These are phyloP conservation scores for Temnothorax longispinosus DNA, from an alignment of 1,140 invertebrate genomes.

Conservation along the genomic window DNA sequence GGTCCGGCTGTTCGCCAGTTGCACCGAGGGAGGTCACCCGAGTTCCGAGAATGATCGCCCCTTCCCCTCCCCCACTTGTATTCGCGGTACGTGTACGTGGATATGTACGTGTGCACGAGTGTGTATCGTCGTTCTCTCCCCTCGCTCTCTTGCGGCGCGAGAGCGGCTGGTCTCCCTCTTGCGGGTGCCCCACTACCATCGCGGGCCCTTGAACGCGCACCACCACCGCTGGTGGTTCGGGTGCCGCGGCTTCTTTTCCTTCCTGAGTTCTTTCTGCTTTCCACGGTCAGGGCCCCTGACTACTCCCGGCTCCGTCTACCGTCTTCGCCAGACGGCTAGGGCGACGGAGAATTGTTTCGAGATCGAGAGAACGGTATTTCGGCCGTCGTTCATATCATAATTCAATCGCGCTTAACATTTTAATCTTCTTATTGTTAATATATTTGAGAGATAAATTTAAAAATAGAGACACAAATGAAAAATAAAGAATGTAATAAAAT, in stretches of 20 bases:
- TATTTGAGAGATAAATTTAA: background rate
- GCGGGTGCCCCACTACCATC: conserved; percentile 31
- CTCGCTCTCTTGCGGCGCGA: background rate
- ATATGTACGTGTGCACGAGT: background rate
- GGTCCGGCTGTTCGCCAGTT: conserved; percentile 73
- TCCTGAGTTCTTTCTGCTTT: conserved; percentile 64
- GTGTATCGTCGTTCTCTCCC: conserved; percentile 28
- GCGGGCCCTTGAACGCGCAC: conserved; percentile 27
- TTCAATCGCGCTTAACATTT: background rate
- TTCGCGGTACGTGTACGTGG: background rate
- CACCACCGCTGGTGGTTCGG: conserved; percentile 32
- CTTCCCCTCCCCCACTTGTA: conserved; percentile 36
- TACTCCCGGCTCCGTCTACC: conserved; percentile 44
- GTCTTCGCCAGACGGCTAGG: conserved; percentile 41
- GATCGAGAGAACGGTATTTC: background rate
- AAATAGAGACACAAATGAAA: background rate
- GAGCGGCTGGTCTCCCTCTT: conserved; percentile 9
- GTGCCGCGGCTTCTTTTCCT: conserved; percentile 59
- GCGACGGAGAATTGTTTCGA: conserved; percentile 34
- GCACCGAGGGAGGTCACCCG: conserved; percentile 78
- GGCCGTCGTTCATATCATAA: background rate
- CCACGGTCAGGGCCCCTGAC: conserved; percentile 59
- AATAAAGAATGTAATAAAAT: background rate
- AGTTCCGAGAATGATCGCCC: conserved; percentile 77
- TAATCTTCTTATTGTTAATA: background rate